phyloP scores from a whole-genome alignment of 1,140 invertebrate genomes.

The Drosophila parvula region DNA sequence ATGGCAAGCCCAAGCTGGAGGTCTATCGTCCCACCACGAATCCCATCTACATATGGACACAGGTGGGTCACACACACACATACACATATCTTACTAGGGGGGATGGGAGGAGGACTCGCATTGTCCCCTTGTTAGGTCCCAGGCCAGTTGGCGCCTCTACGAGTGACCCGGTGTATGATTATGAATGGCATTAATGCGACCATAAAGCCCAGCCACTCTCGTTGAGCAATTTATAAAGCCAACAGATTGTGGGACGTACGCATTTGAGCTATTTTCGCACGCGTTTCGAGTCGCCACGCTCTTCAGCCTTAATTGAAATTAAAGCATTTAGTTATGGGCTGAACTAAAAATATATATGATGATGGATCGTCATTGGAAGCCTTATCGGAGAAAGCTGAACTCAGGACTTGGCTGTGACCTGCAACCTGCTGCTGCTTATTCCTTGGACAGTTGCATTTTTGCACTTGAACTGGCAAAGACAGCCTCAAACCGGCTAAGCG shows the following conservation, averaged over 20 bases:
- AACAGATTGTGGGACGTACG: constrained; percentile 57
- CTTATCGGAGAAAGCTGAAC: neutral
- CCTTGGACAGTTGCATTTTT: constrained; percentile 55
- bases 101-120: constrained; percentile 12
- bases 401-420: neutral
- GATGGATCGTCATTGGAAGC: constrained; percentile 14
- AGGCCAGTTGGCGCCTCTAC: constrained; percentile 66
- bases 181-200: constrained; percentile 75
- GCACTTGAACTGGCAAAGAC: constrained; percentile 32
- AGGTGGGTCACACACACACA: constrained; percentile 82
- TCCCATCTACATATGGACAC: constrained; percentile 86
- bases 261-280: constrained; percentile 74
- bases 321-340: constrained; percentile 63
- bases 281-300: constrained; percentile 29
- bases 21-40: constrained; percentile 85
- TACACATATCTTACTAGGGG: neutral
- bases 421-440: neutral
- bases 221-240: constrained; percentile 68
- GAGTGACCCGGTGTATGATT: constrained; percentile 28
- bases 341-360: constrained; percentile 69
- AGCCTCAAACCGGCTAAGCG: constrained; percentile 27
- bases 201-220: constrained; percentile 56
- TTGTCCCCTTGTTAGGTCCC: constrained; percentile 69
- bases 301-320: constrained; percentile 69
- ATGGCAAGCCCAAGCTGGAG: constrained; percentile 84